Conservation (phyloP, 1,140 invertebrate genomes). For the Uloborus diversus region DNA sequence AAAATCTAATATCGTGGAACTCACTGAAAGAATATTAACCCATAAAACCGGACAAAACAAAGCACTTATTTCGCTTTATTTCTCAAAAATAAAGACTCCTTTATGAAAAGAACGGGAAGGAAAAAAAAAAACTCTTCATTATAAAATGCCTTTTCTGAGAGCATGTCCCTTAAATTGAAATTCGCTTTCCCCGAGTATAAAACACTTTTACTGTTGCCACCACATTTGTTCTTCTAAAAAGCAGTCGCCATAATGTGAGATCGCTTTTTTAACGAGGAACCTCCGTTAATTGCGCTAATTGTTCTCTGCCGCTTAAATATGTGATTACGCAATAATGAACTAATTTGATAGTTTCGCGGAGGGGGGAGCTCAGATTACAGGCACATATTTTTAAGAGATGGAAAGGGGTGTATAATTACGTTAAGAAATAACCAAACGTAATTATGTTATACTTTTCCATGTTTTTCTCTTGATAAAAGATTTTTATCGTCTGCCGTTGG, state of each 20-base stretch:
- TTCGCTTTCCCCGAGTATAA: slow-evolving; percentile 9
- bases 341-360: slow-evolving; percentile 51
- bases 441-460: slow-evolving; percentile 27
- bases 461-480: slow-evolving; percentile 40
- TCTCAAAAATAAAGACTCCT: slow-evolving; percentile 28
- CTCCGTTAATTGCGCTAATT: slow-evolving; percentile 45
- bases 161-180: slow-evolving; percentile 30
- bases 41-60: slow-evolving; percentile 43
- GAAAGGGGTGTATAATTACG: slow-evolving; percentile 19
- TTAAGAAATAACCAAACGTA: slow-evolving; percentile 50
- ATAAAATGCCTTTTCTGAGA: neutral
- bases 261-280: slow-evolving; percentile 34
- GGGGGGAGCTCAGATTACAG: neutral
- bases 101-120: neutral
- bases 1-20: slow-evolving; percentile 44
- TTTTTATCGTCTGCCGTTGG: slow-evolving; percentile 38
- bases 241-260: slow-evolving; percentile 11
- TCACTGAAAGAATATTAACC: slow-evolving; percentile 44
- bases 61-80: slow-evolving; percentile 28
- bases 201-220: slow-evolving; percentile 34
- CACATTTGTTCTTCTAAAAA: slow-evolving; percentile 24
- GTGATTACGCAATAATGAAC: slow-evolving; percentile 50
- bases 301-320: slow-evolving; percentile 38
- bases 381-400: slow-evolving; percentile 13
- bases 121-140: slow-evolving; percentile 31